Conservation (phyloP, 1,140 invertebrate genomes). For the Lordiphosa collinella region DNA sequence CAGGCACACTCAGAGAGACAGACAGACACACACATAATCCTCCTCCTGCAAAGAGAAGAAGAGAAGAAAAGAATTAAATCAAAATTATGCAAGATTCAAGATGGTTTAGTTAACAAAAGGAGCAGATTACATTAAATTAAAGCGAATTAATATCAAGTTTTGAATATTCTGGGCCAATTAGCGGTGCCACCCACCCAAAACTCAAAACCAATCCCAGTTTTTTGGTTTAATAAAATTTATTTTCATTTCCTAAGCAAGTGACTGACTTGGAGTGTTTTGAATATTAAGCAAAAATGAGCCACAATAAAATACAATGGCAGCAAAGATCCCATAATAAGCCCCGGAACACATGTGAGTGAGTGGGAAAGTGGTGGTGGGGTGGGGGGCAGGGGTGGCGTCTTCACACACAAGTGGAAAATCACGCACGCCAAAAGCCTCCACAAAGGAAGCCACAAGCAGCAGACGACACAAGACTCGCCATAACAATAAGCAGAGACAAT, state of each 20-base stretch:
- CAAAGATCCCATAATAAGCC: conserved; percentile 45
- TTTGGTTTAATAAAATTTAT: conserved; percentile 17
- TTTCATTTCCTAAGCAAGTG: too few species aligned
- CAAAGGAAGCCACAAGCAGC: conserved; percentile 2
- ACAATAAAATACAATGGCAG: conserved; percentile 50
- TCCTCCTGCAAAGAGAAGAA: conserved; percentile 27
- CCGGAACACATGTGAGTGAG: conserved; percentile 8
- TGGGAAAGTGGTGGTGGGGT: neutral
- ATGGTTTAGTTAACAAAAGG: conserved; percentile 29
- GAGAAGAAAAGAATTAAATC: conserved; percentile 5
- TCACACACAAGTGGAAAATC: conserved; percentile 47
- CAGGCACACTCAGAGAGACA: conserved; percentile 31
- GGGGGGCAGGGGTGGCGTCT: neutral
- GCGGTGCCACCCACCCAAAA: too few species aligned
- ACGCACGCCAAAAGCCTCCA: conserved; percentile 32
- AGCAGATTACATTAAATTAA: conserved; percentile 24
- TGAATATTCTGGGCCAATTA: too few species aligned
- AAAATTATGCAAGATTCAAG: conserved; percentile 21
- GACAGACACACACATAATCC: conserved; percentile 65
- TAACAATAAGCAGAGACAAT: conserved; percentile 10
- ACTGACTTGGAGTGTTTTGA: neutral
- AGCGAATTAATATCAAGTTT: too few species aligned
- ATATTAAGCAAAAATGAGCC: conserved; percentile 38
- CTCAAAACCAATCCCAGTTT: too few species aligned
- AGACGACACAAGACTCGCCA: neutral